These are phyloP conservation scores for Aplidium turbinatum DNA, from an alignment of 23 tunicate genomes.

Conservation along the genomic window DNA sequence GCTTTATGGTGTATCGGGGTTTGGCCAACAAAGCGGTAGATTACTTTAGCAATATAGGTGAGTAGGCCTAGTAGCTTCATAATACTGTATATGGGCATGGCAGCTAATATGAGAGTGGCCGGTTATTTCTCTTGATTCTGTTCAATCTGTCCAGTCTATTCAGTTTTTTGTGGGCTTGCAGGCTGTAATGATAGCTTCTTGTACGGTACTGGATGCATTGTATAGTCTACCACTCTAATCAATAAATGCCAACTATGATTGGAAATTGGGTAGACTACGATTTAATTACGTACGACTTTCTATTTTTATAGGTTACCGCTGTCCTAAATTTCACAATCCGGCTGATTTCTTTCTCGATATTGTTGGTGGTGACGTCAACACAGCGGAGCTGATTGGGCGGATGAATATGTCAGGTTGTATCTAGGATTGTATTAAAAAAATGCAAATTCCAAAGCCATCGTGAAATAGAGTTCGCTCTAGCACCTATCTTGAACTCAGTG, in stretches of 20 bases:
- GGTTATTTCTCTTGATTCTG: too few relatives aligned
- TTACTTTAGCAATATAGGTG: constrained; percentile 69
- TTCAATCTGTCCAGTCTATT: too few relatives aligned
- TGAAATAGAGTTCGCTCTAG: background rate
- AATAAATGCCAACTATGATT: background rate
- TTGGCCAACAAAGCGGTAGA: constrained; percentile 51
- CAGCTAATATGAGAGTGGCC: too few relatives aligned
- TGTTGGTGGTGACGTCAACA: constrained; percentile 68
- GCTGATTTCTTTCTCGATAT: constrained; percentile 69
- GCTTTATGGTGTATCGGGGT: constrained; percentile 72
- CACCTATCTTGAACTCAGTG: background rate
- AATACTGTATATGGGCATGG: too few relatives aligned
- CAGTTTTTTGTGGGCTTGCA: too few relatives aligned
- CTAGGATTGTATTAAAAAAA: too few relatives aligned
- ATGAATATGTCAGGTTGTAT: constrained; percentile 18
- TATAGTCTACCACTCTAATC: too few relatives aligned
- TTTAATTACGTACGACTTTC: background rate
- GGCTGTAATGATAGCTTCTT: too few relatives aligned
- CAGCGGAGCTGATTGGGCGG: constrained; percentile 49
- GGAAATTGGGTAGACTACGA: background rate
- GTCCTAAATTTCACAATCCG: constrained; percentile 73
- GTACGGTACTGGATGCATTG: too few relatives aligned
- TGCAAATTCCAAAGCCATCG: too few relatives aligned
- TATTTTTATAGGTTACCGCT: constrained; percentile 49
- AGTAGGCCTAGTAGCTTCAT: too few relatives aligned